Percentiles rank a stretch among this genome's conserved stretches.
These are phyloP conservation scores for Orthonychiurus folsomi DNA, from an alignment of 2,888 invertebrate species.

Conservation along the genomic window DNA sequence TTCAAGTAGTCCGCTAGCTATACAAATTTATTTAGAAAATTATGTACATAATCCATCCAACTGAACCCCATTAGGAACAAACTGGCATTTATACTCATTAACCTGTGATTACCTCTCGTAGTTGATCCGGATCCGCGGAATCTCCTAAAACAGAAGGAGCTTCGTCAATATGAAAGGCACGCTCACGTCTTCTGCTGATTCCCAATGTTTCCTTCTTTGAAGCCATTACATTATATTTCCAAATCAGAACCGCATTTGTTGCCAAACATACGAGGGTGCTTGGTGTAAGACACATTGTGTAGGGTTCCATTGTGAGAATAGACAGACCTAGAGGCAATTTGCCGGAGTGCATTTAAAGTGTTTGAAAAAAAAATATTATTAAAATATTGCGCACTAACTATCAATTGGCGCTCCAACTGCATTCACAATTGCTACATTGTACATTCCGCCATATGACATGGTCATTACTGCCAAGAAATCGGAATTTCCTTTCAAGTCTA, in stretches of 20 bases:
- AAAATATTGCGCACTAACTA: constrained; percentile 46
- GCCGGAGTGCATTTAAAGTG: constrained; percentile 5
- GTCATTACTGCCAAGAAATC: constrained; percentile 38
- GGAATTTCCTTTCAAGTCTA: constrained; percentile 39
- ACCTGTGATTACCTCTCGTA: constrained; percentile 43
- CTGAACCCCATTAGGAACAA: not conserved
- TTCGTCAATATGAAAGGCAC: constrained; percentile 69
- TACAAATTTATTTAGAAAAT: constrained; percentile 8
- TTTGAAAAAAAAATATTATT: not conserved
- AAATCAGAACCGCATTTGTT: constrained; percentile 27
- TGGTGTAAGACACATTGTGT: constrained; percentile 27
- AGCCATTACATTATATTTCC: constrained; percentile 28
- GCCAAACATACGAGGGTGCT: constrained; percentile 25
- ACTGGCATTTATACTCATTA: not conserved
- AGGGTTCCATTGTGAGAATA: constrained; percentile 25
- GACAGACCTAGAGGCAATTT: not conserved
- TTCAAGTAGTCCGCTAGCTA: constrained; percentile 15
- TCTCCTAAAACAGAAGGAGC: constrained; percentile 61
- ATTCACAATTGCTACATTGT: constrained; percentile 66
- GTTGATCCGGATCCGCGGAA: constrained; percentile 54
- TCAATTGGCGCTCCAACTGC: constrained; percentile 79
- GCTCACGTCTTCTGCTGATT: constrained; percentile 50
- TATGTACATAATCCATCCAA: not conserved
- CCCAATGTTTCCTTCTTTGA: constrained; percentile 29
- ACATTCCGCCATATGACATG: constrained; percentile 43